phyloP scores from a whole-genome alignment of 1,140 invertebrate species.

The Drosophila melanica region DNA sequence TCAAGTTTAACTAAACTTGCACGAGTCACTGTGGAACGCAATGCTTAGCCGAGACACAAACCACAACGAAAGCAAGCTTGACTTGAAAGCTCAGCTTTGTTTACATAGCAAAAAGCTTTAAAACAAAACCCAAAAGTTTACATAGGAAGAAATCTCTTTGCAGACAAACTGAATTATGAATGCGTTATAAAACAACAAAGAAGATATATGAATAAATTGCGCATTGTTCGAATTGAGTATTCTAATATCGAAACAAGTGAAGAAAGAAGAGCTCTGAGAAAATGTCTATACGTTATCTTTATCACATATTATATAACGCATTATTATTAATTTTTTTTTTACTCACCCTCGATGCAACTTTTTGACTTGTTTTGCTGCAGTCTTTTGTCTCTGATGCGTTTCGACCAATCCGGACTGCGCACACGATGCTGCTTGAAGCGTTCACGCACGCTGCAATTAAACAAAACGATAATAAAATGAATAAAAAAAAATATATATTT shows the following conservation, averaged over 20 bases:
- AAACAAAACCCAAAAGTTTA: neutral
- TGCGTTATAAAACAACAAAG: constrained; percentile 20
- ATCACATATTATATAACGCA: neutral
- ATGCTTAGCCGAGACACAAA: constrained; percentile 26
- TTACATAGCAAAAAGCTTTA: constrained; percentile 9
- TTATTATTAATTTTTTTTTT: neutral
- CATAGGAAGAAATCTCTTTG: constrained; percentile 39
- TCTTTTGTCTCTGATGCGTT: constrained; percentile 84
- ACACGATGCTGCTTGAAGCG: constrained; percentile 82
- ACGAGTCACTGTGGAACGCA: constrained; percentile 21
- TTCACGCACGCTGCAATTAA: constrained; percentile 83
- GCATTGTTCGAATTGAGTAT: neutral
- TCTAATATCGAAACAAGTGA: neutral
- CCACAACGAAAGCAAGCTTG: constrained; percentile 25
- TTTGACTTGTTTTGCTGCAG: constrained; percentile 80
- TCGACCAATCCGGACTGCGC: constrained; percentile 84
- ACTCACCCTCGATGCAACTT: constrained; percentile 80
- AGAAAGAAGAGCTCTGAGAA: constrained; percentile 2
- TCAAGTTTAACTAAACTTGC: constrained; percentile 1
- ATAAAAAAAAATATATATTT: neutral
- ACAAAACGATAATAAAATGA: constrained; percentile 20
- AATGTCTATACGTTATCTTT: constrained; percentile 5
- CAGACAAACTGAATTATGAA: constrained; percentile 16
- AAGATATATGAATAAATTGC: neutral
- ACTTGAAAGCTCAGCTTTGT: constrained; percentile 16